These are phyloP conservation scores for Sinonovacula constricta DNA, from an alignment of 1,140 invertebrate genomes.

Conservation along the genomic window DNA sequence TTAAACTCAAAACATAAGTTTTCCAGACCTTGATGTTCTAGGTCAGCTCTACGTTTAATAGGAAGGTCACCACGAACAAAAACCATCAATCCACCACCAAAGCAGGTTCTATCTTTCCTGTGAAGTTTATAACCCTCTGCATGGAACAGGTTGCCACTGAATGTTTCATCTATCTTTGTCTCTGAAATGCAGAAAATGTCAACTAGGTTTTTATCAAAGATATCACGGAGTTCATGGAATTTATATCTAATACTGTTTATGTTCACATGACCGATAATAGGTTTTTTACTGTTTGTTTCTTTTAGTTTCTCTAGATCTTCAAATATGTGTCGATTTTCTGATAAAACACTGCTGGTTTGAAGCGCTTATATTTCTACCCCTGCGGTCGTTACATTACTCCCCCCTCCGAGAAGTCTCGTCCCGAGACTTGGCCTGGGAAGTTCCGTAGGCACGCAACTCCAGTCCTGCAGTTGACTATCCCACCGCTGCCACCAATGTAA, in stretches of 20 bases:
- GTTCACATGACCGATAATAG: background rate
- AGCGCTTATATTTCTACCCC: too few species aligned
- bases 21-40: slow-evolving; percentile 1
- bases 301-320: background rate
- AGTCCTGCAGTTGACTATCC: too few species aligned
- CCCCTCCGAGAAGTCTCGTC: too few species aligned
- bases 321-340: too few species aligned
- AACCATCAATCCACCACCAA: slow-evolving; percentile 9
- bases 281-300: background rate
- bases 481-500: too few species aligned
- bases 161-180: background rate
- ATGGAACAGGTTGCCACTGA: slow-evolving; percentile 6
- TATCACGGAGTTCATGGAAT: slow-evolving; percentile 12
- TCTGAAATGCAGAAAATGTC: slow-evolving; percentile 14
- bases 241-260: slow-evolving; percentile 26
- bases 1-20: background rate
- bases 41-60: background rate
- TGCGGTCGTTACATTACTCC: too few species aligned
- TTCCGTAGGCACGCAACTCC: too few species aligned
- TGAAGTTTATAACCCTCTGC: slow-evolving; percentile 12
- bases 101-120: background rate
- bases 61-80: background rate
- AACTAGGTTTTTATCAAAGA: slow-evolving; percentile 10
- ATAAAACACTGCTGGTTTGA: too few species aligned
- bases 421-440: too few species aligned